phyloP scores from a whole-genome alignment of 2,797 vertebrate genomes.

The Enteromius argenteus region DNA sequence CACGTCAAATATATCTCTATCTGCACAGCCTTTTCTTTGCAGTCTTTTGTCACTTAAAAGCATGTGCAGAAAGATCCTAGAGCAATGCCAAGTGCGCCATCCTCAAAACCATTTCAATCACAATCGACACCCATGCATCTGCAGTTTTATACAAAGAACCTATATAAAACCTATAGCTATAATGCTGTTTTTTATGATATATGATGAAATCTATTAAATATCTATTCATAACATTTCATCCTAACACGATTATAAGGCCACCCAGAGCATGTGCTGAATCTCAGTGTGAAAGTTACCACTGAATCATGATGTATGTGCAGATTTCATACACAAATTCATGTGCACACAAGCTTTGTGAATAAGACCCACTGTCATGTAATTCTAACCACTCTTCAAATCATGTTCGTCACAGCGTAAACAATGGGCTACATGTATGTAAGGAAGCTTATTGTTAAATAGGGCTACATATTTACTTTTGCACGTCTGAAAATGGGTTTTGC shows the following conservation, averaged over 20 bases:
- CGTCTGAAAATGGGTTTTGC: constrained; percentile 2
- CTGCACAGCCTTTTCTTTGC: background rate
- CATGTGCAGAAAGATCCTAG: background rate
- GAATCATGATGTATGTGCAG: background rate
- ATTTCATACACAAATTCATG: background rate
- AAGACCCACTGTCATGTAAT: background rate
- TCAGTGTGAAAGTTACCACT: background rate
- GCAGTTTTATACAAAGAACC: background rate
- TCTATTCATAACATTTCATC: background rate
- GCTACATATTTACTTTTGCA: constrained; percentile 33
- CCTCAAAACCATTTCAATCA: background rate
- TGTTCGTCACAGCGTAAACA: constrained; percentile 13
- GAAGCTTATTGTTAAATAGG: constrained; percentile 32
- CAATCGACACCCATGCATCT: background rate
- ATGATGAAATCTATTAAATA: background rate
- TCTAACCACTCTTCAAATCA: background rate
- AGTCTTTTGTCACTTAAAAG: background rate
- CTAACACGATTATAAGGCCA: constrained; percentile 26
- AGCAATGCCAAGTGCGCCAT: background rate
- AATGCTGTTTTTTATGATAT: background rate
- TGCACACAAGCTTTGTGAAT: background rate
- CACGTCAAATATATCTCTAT: background rate
- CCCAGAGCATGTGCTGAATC: background rate
- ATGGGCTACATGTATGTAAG: constrained; percentile 31
- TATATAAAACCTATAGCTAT: background rate